Conservation (phyloP, 2,797 vertebrate species). For the Lates japonicus region DNA sequence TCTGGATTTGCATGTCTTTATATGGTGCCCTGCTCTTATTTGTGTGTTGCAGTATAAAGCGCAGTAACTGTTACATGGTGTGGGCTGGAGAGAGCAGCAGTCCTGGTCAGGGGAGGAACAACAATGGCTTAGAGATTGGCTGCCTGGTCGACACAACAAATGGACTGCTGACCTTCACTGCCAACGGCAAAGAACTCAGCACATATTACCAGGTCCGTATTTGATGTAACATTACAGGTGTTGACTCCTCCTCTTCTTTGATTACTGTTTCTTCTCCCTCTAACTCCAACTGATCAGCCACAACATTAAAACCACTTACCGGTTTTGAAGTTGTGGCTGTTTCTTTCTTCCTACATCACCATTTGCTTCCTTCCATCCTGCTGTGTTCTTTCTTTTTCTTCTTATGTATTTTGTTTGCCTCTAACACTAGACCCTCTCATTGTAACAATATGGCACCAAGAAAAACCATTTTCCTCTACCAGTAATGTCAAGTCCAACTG, state of each 20-base stretch:
- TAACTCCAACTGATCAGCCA: too few relatives aligned
- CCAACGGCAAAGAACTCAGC: slow-evolving; percentile 95
- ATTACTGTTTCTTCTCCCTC: too few relatives aligned
- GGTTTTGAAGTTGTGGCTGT: too few relatives aligned
- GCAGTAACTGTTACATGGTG: slow-evolving; percentile 98
- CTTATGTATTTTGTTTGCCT: neutral
- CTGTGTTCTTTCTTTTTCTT: neutral
- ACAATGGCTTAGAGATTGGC: slow-evolving; percentile 94
- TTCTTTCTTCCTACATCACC: neutral
- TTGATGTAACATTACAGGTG: neutral
- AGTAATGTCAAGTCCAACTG: neutral
- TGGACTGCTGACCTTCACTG: slow-evolving; percentile 93
- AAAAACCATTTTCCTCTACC: too few relatives aligned
- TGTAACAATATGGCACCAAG: neutral
- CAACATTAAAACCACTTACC: too few relatives aligned
- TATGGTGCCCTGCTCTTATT: neutral
- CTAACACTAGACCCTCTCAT: neutral
- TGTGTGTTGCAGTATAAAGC: slow-evolving; percentile 90
- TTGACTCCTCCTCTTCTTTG: neutral
- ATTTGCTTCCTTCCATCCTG: neutral
- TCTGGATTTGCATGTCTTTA: neutral
- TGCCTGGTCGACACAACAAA: slow-evolving; percentile 93
- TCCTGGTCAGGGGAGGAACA: slow-evolving; percentile 94
- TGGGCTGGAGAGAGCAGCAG: slow-evolving; percentile 95
- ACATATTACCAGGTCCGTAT: slow-evolving; percentile 92